Evolutionary conservation across 2,888 invertebrate species (phyloP), one percentile per base, ranked within the genome.

Genomic region (Polyommatus icarus): DNA sequence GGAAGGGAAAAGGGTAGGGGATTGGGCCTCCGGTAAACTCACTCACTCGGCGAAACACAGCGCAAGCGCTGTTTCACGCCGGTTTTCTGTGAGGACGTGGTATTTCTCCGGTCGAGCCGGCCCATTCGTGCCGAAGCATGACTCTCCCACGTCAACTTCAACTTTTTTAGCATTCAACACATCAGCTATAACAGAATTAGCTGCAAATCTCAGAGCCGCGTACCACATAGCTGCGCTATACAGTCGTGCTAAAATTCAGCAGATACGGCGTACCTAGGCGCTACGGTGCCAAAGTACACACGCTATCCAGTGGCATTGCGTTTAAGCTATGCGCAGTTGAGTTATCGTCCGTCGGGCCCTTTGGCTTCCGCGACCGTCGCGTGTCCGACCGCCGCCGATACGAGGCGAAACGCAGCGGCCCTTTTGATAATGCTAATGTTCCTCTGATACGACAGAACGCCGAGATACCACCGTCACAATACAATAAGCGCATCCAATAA

Each of bases 371-470:
- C 90, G 89, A 88, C 88, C 87, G 89, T 89, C 89, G 80, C 81
- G 83, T 82, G 91, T 91, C 90, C 89, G 15, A 18, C 54, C 54
- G 18, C 18, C 18, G 84, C 87, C 88, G 92, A 92, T 92, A 91
- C 87, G 87, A 91, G 86, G 91, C 88, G 88, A 90, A 91, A 88
- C 90, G 54, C 88, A 85, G 91, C 91, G 92, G 92, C 85, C 89
- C 91, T 91, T 90, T 91, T 92, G 92, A 92, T 93, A 92, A 92
- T 91, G 91, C 90, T 92, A 93, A 93, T 92, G 91, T 91, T 87
- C 82, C 85, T 84, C 84, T 87, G 92, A 91, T 91, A 90, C 88
- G 85, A 85, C 84, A 83, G 83, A 85, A 84, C 83, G 84, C 83
- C 85, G 84, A 84, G 91, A 91, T 92, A 91, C 88, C 83, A 86